Evolutionary conservation across 2,113 vertebrate genomes (phyloP).

Genomic region (Dicentrarchus labrax): DNA sequence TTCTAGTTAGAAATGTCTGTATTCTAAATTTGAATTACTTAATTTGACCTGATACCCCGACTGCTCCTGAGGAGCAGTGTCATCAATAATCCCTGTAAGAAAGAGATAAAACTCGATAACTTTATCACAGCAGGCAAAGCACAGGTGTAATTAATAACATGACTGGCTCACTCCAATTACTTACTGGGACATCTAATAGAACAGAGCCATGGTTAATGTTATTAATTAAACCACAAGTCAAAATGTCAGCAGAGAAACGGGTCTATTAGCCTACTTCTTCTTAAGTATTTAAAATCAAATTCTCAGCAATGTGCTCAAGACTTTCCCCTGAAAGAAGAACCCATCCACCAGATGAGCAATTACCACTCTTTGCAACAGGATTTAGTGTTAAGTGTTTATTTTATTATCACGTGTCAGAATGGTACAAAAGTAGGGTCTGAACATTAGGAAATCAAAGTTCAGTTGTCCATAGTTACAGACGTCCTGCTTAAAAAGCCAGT

Average conservation of each 20-base stretch:
- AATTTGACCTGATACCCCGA: too few relatives aligned
- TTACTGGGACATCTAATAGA: not conserved
- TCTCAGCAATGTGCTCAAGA: not conserved
- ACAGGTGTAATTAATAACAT: too few relatives aligned
- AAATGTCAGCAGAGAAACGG: not conserved
- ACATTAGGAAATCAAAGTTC: constrained; percentile 59
- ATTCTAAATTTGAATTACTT: too few relatives aligned
- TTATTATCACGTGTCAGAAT: constrained; percentile 70
- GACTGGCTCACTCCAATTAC: too few relatives aligned
- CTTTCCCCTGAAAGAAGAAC: constrained; percentile 1
- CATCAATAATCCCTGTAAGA: not conserved
- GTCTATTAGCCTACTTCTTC: not conserved
- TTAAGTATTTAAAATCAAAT: not conserved
- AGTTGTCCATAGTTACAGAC: constrained; percentile 54
- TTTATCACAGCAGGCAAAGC: too few relatives aligned
- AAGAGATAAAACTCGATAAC: not conserved
- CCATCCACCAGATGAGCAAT: not conserved
- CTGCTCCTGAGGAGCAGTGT: not conserved
- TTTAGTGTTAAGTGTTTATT: constrained; percentile 62
- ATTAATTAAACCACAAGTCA: not conserved
- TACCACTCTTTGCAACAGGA: not conserved
- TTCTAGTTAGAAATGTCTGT: too few relatives aligned
- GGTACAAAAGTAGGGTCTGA: constrained; percentile 74
- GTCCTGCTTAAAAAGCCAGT: constrained; percentile 60
- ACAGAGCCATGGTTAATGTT: too few relatives aligned